Evolutionary conservation across 2,113 vertebrate genomes (phyloP).

Genomic region (Oncorhynchus clarkii): DNA sequence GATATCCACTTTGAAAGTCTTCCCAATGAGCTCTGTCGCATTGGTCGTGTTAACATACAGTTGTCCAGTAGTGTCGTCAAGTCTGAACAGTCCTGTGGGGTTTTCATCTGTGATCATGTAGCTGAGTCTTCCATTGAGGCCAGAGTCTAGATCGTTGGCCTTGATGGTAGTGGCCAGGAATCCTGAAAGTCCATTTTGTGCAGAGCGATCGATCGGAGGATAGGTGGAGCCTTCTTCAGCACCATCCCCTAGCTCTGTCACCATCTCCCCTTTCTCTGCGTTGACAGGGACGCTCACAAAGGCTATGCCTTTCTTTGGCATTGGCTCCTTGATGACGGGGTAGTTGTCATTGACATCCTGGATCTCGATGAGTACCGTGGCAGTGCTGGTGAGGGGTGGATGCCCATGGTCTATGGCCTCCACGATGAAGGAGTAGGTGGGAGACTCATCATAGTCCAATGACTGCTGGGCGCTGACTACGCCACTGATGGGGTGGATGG

Average conservation of each 20-base stretch:
- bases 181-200: conserved; percentile 41
- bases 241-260: conserved; percentile 61
- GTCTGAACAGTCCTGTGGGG: conserved; percentile 67
- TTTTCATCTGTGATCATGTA: conserved; percentile 74
- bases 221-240: conserved; percentile 18
- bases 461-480: conserved; percentile 74
- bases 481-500: conserved; percentile 78
- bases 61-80: conserved; percentile 78
- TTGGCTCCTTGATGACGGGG: conserved; percentile 77
- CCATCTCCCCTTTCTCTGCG: conserved; percentile 74
- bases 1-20: conserved; percentile 72
- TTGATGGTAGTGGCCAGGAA: conserved; percentile 71
- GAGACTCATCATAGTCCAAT: conserved; percentile 82
- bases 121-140: conserved; percentile 76
- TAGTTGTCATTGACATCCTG: conserved; percentile 86
- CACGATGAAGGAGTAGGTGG: conserved; percentile 80
- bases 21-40: conserved; percentile 81
- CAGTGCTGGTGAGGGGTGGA: conserved; percentile 76
- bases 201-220: conserved; percentile 23
- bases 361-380: conserved; percentile 77
- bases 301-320: conserved; percentile 73
- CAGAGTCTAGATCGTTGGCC: conserved; percentile 84
- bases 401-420: conserved; percentile 82
- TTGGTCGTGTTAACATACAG: conserved; percentile 85
- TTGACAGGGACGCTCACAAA: conserved; percentile 79